A percentile compares a stretch with the other conserved stretches of the same genome.
phyloP scores from a whole-genome alignment of 1,140 invertebrate species.

The Penaeus indicus region DNA sequence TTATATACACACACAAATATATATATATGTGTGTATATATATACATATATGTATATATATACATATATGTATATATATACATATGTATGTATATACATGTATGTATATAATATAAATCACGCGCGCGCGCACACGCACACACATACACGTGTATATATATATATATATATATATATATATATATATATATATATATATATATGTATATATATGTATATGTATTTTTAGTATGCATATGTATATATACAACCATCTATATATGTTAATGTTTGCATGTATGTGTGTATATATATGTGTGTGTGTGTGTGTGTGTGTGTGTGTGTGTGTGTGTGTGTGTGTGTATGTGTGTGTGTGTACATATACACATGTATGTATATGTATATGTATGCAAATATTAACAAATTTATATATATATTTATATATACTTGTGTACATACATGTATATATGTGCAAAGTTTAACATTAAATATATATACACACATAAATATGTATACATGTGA shows the following conservation, averaged over 20 bases:
- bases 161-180: neutral
- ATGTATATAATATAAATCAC: neutral
- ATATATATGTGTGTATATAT: neutral
- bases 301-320: neutral
- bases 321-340: neutral
- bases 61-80: neutral
- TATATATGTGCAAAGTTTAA: neutral
- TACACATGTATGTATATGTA: neutral
- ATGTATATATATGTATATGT: neutral
- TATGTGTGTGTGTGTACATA: neutral
- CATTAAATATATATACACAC: conserved; percentile 1
- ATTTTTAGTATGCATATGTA: too few species aligned
- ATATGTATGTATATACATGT: neutral
- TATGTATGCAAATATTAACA: neutral
- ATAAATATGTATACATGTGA: neutral
- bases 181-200: neutral
- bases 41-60: neutral
- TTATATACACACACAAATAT: neutral
- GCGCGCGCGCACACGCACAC: neutral
- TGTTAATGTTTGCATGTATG: neutral
- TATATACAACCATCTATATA: neutral
- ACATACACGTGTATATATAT: neutral
- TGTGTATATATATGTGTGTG: neutral
- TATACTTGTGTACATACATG: neutral
- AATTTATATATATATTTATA: conserved; percentile 4